phyloP scores from a whole-genome alignment of 2,113 vertebrate genomes.

The Rhineura floridana region DNA sequence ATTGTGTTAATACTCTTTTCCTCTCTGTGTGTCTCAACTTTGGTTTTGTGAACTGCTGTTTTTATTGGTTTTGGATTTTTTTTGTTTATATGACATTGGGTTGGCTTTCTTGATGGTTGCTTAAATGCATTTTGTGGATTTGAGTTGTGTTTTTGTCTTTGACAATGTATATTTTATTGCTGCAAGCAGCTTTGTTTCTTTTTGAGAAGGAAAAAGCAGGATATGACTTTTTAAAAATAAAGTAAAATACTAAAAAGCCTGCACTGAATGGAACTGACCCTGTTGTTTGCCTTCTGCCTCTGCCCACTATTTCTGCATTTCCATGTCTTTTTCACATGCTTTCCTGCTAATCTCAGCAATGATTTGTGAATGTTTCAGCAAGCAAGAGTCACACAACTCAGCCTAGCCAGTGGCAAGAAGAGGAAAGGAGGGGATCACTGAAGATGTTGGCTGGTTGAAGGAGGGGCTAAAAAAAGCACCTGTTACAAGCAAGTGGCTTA shows the following conservation, averaged over 20 bases:
- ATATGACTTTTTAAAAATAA: too few relatives aligned
- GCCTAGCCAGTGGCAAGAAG: background rate
- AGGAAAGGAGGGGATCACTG: background rate
- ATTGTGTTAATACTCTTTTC: background rate
- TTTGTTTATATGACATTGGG: too few relatives aligned
- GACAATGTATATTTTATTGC: too few relatives aligned
- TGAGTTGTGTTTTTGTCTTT: too few relatives aligned
- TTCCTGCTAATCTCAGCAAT: constrained; percentile 6
- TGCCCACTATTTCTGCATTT: background rate
- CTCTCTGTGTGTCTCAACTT: background rate
- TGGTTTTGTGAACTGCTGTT: background rate
- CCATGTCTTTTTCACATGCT: background rate
- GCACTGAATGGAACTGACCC: background rate
- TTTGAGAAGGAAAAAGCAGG: too few relatives aligned
- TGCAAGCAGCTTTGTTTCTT: too few relatives aligned
- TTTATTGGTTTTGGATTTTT: too few relatives aligned
- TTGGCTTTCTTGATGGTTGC: too few relatives aligned
- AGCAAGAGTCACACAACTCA: background rate
- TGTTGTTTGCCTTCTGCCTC: background rate
- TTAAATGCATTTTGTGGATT: background rate
- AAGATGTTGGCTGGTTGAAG: background rate
- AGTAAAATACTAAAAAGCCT: background rate
- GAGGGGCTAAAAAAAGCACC: constrained; percentile 53
- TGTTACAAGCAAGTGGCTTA: constrained; percentile 58
- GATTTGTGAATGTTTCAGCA: accelerated